phyloP scores from a whole-genome alignment of 2,888 invertebrate genomes.

The Nudaria mundana region DNA sequence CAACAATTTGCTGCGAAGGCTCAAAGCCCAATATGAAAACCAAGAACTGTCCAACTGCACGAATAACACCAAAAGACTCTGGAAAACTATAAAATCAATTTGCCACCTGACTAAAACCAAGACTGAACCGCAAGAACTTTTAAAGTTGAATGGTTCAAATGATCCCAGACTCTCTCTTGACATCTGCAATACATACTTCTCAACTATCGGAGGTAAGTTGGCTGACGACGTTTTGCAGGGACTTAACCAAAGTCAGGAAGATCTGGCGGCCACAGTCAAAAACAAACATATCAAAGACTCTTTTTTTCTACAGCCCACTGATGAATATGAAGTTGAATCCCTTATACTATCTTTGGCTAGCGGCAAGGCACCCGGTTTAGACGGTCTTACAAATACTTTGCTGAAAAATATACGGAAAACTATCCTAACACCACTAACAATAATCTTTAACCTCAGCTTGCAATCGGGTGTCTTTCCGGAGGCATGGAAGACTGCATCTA shows the following conservation, averaged over 20 bases:
- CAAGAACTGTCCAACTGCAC: background rate
- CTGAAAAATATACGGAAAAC: too few relatives aligned
- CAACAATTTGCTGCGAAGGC: background rate
- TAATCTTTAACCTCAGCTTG: too few relatives aligned
- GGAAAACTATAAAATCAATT: background rate
- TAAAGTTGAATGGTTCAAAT: background rate
- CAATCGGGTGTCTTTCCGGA: too few relatives aligned
- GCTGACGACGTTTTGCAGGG: background rate
- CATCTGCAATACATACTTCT: background rate
- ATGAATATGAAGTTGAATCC: constrained; percentile 1
- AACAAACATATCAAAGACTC: background rate
- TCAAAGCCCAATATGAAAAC: background rate
- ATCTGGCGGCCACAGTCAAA: background rate
- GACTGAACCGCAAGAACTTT: background rate
- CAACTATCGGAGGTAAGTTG: background rate
- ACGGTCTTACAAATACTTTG: too few relatives aligned
- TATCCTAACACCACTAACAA: too few relatives aligned
- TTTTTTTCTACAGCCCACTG: constrained; percentile 3
- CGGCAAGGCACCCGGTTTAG: too few relatives aligned
- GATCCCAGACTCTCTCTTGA: background rate
- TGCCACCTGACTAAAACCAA: background rate
- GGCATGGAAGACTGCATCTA: too few relatives aligned
- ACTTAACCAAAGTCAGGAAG: background rate
- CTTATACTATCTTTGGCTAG: too few relatives aligned
- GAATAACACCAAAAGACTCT: background rate